Conservation (phyloP, 2,113 vertebrate genomes). For the Mastomys coucha region DNA sequence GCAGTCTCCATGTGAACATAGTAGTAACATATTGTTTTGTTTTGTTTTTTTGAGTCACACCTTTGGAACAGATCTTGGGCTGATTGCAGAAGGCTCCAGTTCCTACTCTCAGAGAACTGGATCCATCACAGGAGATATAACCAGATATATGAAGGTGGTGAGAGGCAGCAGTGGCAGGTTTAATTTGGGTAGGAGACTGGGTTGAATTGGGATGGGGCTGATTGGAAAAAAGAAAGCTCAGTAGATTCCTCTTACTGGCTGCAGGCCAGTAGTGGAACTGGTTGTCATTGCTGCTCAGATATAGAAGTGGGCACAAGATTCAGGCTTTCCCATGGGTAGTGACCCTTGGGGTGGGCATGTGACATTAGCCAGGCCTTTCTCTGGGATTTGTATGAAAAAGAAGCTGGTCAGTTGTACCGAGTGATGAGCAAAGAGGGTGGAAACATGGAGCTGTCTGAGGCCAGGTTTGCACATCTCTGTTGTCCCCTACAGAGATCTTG, state of each 20-base stretch:
- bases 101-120: slow-evolving; percentile 24
- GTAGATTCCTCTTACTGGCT: background rate
- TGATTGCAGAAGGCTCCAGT: background rate
- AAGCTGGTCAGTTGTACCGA: background rate
- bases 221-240: background rate
- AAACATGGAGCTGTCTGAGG: background rate
- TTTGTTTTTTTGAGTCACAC: slow-evolving; percentile 34
- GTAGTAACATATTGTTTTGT: background rate
- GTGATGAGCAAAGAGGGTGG: background rate
- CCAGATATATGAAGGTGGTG: background rate
- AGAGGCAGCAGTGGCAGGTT: background rate
- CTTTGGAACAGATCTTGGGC: background rate
- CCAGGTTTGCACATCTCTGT: background rate
- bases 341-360: background rate
- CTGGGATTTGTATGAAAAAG: background rate
- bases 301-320: background rate
- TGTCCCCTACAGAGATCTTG: background rate
- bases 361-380: slow-evolving; percentile 3
- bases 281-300: background rate
- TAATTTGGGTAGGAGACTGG: background rate
- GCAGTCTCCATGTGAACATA: background rate
- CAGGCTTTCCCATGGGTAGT: background rate
- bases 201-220: background rate
- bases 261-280: background rate
- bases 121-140: background rate